Evolutionary conservation across 2,113 vertebrate species (phyloP), one percentile per base, ranked within the genome.

Genomic region (Neodon shergylaensis): DNA sequence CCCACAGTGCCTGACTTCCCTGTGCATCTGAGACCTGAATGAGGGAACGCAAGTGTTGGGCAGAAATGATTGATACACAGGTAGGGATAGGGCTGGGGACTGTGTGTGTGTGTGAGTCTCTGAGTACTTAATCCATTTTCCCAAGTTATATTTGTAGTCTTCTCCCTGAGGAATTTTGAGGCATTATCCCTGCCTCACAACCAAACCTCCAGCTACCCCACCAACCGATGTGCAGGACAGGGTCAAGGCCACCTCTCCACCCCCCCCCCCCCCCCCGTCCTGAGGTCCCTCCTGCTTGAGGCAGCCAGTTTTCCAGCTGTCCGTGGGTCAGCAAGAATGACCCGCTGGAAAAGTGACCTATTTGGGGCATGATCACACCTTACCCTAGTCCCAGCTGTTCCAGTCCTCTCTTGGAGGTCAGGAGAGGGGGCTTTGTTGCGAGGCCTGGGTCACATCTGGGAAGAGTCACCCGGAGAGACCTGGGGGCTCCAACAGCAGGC

Each of bases 281-380:
- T 36, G 52, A 36, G 1, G 31, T 84, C 81, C 52, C 70, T 78
- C 54, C 63, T 26, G 14, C 58, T 36, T 0, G 0, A 58, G 44
- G 17, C 24, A 19, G 85, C 85, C 95, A 33, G 72, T 33, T 81
- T 92, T 89, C 84, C 94, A 81, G 88, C 94, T 89, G 86, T 85
- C 91, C 82, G 88, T 76, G 78, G 92, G 94, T 97, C 96, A 94
- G 86, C 83, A 94, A 95, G 82, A 89, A 81, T 96, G 96, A 96
- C 94, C 31, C 1, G 61, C 47, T 96, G 92, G 94, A 88, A 94
- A 95, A 94, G 89, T 87, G 91, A 83, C 96, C 89, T 90, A 54
- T 91, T 9, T 39, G 92, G 78, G 96, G 84, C 82, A 63, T 24
- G 63, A 65, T 54, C 54, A 82, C 79, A 58, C 94, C 77, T 68